Conservation (phyloP, 2,113 vertebrate genomes). For the Pholis gunnellus region DNA sequence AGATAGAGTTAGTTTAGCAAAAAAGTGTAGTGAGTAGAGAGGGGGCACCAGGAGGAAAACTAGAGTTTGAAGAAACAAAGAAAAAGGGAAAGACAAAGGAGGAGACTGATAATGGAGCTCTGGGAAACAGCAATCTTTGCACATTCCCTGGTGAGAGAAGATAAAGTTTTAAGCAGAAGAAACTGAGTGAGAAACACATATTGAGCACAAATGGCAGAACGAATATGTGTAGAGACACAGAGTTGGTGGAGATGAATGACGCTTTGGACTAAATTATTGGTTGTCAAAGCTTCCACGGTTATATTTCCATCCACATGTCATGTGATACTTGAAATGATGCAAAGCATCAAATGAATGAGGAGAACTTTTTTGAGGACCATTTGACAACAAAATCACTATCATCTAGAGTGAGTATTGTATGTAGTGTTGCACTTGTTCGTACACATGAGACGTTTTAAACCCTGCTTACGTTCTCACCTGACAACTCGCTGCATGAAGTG, state of each 20-base stretch:
- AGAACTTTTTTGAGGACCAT: neutral
- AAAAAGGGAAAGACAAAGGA: neutral
- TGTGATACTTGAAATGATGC: neutral
- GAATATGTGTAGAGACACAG: neutral
- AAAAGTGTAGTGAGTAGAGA: neutral
- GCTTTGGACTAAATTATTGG: constrained; percentile 15
- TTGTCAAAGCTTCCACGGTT: neutral
- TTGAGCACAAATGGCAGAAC: constrained; percentile 11
- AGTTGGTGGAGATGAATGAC: neutral
- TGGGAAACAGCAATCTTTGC: constrained; percentile 24
- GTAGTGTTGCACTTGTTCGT: neutral
- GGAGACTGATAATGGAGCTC: neutral
- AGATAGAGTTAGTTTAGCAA: neutral
- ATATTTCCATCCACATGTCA: constrained; percentile 4
- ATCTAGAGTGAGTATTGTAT: neutral
- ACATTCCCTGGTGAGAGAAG: neutral
- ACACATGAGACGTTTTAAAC: neutral
- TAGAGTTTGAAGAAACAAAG: neutral
- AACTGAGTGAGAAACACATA: constrained; percentile 19
- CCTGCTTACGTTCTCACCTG: neutral
- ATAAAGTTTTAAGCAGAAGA: neutral
- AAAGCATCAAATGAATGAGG: neutral
- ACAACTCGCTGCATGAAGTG: neutral
- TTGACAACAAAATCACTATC: neutral
- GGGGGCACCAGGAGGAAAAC: neutral